Evolutionary conservation across 2,113 vertebrate species (phyloP), one percentile per base, ranked within the genome.

Genomic region (Sturnus vulgaris): DNA sequence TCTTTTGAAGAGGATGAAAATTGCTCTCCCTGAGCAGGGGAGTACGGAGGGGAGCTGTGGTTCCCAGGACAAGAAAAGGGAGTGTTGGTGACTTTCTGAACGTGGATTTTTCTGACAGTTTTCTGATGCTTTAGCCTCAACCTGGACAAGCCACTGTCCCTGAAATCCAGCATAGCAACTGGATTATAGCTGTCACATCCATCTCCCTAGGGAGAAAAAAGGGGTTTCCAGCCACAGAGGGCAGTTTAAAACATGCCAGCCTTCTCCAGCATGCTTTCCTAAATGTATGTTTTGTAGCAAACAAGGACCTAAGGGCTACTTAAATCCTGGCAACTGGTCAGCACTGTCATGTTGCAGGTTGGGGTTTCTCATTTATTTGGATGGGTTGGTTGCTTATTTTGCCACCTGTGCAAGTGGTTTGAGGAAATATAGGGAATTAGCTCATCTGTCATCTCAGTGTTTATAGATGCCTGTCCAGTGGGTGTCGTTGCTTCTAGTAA

Each of bases 1-100:
- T 59, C n/a, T 25, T 64, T 60, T 90, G 70, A 64, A 76, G 86
- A 42, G 61, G 53, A 10, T 72, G 79, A 24, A 47, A 79, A 18
- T 92, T 95, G 66, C 10, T 71, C 4, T 24, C 24, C 4, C 2
- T n/a, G 19, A 11, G 30, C 44, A 56, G 44, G 44, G 63, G 27
- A 60, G 57, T 24, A 17, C 0, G 0, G 35, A 71, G 47, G 11
- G 42, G 49, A 75, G 42, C 35, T 15, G 73, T 35, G 16, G 7
- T 40, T 90, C 65, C 42, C 47, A 30, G 57, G 49, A 55, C 6
- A 31, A 55, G 46, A 63, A 69, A 86, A 61, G 8, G 40, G 46
- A 70, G 24, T 33, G 35, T 25, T 75, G 64, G 18, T 18, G 42
- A 5, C 59, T 61, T 61, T 11, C 76, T 55, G 60, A 50, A 55